A percentile compares a stretch with the other conserved stretches of the same genome.
Evolutionary conservation across 2,113 vertebrate species (phyloP).

Genomic region (Myotis brandtii): DNA sequence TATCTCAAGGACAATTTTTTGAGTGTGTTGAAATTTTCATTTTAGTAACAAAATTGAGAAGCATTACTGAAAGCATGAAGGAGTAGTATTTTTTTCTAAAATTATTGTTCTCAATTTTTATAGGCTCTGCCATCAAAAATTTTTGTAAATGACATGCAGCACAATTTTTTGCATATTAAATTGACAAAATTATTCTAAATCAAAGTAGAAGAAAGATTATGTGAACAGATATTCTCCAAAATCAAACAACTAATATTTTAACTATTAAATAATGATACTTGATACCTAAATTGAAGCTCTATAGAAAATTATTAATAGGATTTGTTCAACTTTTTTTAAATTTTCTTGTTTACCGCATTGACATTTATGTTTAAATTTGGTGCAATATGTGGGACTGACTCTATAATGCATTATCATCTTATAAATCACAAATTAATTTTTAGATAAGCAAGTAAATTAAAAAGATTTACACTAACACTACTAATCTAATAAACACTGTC

Average conservation of each 20-base stretch:
- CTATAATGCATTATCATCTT: background rate
- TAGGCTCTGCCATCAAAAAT: background rate
- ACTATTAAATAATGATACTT: background rate
- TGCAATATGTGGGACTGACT: background rate
- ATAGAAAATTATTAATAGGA: background rate
- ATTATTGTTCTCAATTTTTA: conserved; percentile 29
- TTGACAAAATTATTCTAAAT: background rate
- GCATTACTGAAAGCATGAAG: background rate
- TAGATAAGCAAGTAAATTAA: background rate
- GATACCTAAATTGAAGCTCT: background rate
- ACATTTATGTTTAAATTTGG: background rate
- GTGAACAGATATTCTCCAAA: background rate
- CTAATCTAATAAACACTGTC: background rate
- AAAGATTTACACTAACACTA: background rate
- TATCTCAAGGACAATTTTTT: conserved; percentile 45
- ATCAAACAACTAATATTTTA: background rate
- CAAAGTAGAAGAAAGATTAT: background rate
- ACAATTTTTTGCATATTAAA: background rate
- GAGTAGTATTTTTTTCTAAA: conserved; percentile 20
- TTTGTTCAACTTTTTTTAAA: background rate
- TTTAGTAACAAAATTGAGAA: conserved; percentile 51
- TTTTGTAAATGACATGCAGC: background rate
- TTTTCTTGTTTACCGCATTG: background rate
- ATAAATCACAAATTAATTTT: background rate
- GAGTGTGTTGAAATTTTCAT: conserved; percentile 37